Evolutionary conservation across 2,797 vertebrate genomes (phyloP), one percentile per base, ranked within the genome.

Genomic region (Capromys pilorides): DNA sequence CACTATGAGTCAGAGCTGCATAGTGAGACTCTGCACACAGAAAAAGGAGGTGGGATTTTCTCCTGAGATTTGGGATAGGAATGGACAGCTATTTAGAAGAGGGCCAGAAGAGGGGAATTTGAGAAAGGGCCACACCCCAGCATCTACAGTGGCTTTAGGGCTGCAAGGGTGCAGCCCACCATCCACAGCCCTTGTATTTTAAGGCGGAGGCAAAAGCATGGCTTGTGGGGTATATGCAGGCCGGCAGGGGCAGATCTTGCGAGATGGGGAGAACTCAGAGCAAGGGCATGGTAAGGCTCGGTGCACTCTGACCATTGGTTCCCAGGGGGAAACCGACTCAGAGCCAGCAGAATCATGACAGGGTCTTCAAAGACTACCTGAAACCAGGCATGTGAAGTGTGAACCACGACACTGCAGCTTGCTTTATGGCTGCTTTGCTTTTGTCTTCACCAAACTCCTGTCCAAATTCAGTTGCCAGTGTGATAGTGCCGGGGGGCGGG

Each of bases 201-300:
- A 61, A 59, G 54, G 24, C 28, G 12, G 87, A 54, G 41, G 31
- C n/a, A 54, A 57, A 80, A 78, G 26, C 3, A 0, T 0, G 24
- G 67, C 69, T 31, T 24, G 0, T 0, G 0, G 26, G 36, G 13
- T 0, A 1, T 28, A 24, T 28, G 28, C 33, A 12, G 24, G 71
- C 54, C 79, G 62, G 11, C 16, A n/a, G 39, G 45, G 54, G 54
- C 0, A 2, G 81, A 33, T 11, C 51, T 67, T 49, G 51, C 14
- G 26, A 54, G 36, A 5, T 6, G 7, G 36, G 14, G 31, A 31
- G n/a, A 26, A 7, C 79, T 71, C 11, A 21, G 5, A 2, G 0
- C 31, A 3, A n/a, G 24, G 22, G 22, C 22, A 11, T 41, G 71
- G 71, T 18, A 6, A 79, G 73, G 39, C 24, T 10, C 9, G 49